Evolutionary conservation across 2,888 invertebrate species (phyloP).

Genomic region (Hymenopus coronatus): DNA sequence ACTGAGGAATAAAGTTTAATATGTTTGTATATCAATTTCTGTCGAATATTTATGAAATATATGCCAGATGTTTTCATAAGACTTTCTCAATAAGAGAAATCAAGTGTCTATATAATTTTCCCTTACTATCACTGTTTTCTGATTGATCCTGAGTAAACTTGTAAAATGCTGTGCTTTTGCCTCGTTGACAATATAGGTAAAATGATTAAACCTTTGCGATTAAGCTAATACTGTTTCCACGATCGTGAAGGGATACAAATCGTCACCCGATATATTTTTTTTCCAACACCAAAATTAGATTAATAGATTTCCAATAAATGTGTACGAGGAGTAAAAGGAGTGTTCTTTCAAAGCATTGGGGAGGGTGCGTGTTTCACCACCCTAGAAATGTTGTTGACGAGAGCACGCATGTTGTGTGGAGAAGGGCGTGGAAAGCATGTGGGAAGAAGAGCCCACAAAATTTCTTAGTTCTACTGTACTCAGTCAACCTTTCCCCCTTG

Average conservation of each 20-base stretch:
- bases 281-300: neutral
- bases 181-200: neutral
- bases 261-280: neutral
- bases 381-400: neutral
- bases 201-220: neutral
- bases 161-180: neutral
- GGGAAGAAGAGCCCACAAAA: neutral
- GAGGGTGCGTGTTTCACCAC: neutral
- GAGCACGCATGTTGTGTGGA: neutral
- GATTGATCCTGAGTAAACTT: neutral
- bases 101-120: no score
- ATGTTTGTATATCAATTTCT: no score
- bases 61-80: no score
- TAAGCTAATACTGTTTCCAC: neutral
- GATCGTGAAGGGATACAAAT: neutral
- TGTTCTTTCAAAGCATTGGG: neutral
- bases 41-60: no score
- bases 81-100: no score
- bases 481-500: neutral
- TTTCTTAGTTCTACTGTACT: neutral
- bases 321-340: neutral
- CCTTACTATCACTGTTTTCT: no score
- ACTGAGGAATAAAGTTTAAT: no score
- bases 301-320: neutral
- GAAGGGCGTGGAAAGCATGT: neutral